Conservation (phyloP, 1,140 invertebrate genomes). For the Drosophila tristis region DNA sequence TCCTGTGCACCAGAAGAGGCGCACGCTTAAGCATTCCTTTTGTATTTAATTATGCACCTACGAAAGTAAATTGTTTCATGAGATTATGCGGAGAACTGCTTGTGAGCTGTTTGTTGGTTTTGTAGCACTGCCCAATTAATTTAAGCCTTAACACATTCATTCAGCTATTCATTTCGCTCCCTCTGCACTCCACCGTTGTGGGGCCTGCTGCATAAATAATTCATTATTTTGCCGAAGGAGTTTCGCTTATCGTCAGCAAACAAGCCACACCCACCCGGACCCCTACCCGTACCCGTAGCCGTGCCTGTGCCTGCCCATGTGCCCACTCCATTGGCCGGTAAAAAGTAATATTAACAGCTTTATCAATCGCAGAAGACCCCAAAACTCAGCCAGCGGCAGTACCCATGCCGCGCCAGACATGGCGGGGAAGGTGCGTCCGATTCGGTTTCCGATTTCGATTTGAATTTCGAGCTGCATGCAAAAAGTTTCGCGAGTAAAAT, state of each 20-base stretch:
- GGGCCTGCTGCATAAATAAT: slow-evolving; percentile 45
- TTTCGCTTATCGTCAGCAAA: slow-evolving; percentile 39
- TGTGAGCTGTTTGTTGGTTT: background rate
- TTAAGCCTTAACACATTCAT: slow-evolving; percentile 31
- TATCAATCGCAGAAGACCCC: slow-evolving; percentile 49
- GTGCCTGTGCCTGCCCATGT: background rate
- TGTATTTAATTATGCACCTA: too few species aligned
- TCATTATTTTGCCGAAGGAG: slow-evolving; percentile 34
- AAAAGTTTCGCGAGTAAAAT: slow-evolving; percentile 34
- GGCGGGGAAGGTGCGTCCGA: slow-evolving; percentile 29
- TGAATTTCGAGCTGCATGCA: slow-evolving; percentile 26
- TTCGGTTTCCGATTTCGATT: slow-evolving; percentile 26
- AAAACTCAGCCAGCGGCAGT: slow-evolving; percentile 23
- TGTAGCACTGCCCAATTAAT: slow-evolving; percentile 31
- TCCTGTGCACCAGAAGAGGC: too few species aligned
- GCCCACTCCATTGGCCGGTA: background rate
- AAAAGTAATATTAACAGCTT: slow-evolving; percentile 62
- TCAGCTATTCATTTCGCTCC: slow-evolving; percentile 15
- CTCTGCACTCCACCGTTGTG: background rate
- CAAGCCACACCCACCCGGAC: slow-evolving; percentile 48
- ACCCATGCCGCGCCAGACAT: too few species aligned
- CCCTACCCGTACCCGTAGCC: slow-evolving; percentile 10
- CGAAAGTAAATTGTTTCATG: too few species aligned
- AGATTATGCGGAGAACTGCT: background rate
- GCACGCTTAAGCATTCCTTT: too few species aligned